A percentile compares a stretch with the other conserved stretches of the same genome.
Evolutionary conservation across 2,888 invertebrate genomes (phyloP).

Genomic region (Chirona hameri): DNA sequence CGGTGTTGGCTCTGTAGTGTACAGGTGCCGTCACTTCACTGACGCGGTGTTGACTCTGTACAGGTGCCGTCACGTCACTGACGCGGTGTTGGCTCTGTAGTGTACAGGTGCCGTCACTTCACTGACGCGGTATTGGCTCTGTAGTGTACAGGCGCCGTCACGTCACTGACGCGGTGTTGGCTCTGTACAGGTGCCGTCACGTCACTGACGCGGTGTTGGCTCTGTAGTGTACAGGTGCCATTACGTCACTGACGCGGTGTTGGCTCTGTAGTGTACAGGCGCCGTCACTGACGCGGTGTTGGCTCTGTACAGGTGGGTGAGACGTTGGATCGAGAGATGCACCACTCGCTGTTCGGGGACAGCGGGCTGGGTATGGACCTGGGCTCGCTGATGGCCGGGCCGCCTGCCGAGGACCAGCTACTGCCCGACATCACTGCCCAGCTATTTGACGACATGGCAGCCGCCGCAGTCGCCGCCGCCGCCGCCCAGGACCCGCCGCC

Average conservation of each 20-base stretch:
- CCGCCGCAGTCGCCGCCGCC: slow-evolving; percentile 54
- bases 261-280: no score
- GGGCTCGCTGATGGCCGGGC: neutral
- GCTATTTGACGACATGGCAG: slow-evolving; percentile 49
- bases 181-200: no score
- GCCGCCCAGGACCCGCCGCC: slow-evolving; percentile 39
- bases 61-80: no score
- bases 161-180: no score
- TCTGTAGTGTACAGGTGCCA: slow-evolving; percentile 59
- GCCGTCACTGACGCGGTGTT: slow-evolving; percentile 44
- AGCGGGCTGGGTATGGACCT: slow-evolving; percentile 1
- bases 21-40: no score
- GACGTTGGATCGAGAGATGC: slow-evolving; percentile 52
- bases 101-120: no score
- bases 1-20: no score
- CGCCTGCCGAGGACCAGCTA: neutral
- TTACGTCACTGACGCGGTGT: no score
- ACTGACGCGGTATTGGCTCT: no score
- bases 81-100: no score
- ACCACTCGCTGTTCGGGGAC: slow-evolving; percentile 3
- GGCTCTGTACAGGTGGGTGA: slow-evolving; percentile 58
- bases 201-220: slow-evolving; percentile 47
- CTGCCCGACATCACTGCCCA: neutral
- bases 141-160: no score
- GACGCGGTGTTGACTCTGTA: no score